A percentile compares a stretch with the other conserved stretches of the same genome.
These are phyloP conservation scores for Mormyrus proboscirostris DNA, from an alignment of 2,797 vertebrate genomes.

Conservation along the genomic window DNA sequence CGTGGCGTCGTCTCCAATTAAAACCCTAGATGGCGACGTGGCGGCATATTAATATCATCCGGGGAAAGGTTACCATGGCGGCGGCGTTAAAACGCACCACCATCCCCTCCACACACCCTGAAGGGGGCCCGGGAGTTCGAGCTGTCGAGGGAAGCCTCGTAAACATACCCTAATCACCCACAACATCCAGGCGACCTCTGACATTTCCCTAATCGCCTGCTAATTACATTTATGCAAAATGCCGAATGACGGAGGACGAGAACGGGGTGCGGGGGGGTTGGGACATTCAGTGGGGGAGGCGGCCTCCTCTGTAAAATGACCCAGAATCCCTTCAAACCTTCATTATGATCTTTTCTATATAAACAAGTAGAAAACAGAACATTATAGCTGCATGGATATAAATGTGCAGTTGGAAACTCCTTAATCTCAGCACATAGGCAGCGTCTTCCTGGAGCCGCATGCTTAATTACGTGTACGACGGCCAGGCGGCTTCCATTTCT, in stretches of 20 bases:
- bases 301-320: background rate
- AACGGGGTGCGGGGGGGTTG: background rate
- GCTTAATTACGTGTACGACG: background rate
- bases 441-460: background rate
- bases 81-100: background rate
- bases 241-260: background rate
- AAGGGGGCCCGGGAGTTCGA: constrained; percentile 27
- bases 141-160: constrained; percentile 44
- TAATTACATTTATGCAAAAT: constrained; percentile 36
- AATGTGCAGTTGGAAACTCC: background rate
- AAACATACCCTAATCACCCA: constrained; percentile 43
- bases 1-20: constrained; percentile 55
- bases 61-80: constrained; percentile 29
- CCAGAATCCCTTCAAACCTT: background rate
- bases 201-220: constrained; percentile 43
- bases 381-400: background rate
- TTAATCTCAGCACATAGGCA: background rate
- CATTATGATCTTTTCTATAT: background rate
- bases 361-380: background rate
- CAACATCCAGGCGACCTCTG: constrained; percentile 40
- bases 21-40: constrained; percentile 40
- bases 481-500: background rate
- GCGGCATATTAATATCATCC: constrained; percentile 44
- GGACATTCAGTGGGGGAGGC: background rate
- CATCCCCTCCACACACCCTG: background rate